Conservation (phyloP, 2,797 vertebrate genomes). For the Psittacula derbiana region DNA sequence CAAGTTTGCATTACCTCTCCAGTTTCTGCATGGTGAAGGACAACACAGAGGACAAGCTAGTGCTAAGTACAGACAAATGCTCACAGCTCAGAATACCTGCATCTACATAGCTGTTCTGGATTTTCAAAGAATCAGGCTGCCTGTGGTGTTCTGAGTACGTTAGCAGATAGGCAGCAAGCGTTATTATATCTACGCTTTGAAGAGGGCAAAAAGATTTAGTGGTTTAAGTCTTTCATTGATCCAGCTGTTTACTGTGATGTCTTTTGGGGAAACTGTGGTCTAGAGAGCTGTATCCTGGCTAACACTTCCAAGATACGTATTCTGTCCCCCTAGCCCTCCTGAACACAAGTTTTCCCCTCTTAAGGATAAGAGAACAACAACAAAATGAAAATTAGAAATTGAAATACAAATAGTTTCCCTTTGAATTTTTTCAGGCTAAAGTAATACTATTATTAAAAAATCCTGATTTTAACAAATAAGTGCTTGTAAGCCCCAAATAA, state of each 20-base stretch:
- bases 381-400: neutral
- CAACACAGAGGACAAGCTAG: neutral
- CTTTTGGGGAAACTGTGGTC: neutral
- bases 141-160: neutral
- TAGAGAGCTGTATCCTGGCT: neutral
- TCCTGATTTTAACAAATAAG: neutral
- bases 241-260: neutral
- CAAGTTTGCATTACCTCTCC: neutral
- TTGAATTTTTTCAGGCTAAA: neutral
- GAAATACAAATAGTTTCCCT: neutral
- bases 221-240: neutral
- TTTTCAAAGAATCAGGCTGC: neutral
- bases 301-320: neutral
- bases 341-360: neutral
- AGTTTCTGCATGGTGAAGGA: neutral
- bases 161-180: neutral
- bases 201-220: neutral
- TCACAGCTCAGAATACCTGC: neutral
- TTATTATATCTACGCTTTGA: neutral
- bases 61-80: neutral
- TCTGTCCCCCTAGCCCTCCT: neutral
- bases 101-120: neutral
- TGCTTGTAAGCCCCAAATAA: neutral
- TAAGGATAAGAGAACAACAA: neutral
- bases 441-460: neutral